A percentile compares a stretch with the other conserved stretches of the same genome.
Evolutionary conservation across 2,797 vertebrate species (phyloP).

Genomic region (Hypotaenidia philippensis): DNA sequence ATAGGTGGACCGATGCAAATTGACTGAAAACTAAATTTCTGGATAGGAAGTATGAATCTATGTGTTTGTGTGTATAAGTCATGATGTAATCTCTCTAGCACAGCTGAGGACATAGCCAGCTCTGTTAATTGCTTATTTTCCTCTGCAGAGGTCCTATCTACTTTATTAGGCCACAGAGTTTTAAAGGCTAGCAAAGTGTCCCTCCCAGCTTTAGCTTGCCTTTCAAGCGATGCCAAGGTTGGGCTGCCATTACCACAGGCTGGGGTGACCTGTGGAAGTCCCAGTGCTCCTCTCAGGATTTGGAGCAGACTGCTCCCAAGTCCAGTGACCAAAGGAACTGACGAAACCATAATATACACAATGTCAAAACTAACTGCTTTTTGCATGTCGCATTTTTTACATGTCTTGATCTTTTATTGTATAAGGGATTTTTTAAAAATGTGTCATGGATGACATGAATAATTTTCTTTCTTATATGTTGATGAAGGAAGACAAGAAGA

Average conservation of each 20-base stretch:
- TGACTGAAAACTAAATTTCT: background rate
- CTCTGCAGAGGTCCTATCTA: background rate
- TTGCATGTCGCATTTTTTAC: background rate
- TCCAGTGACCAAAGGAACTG: background rate
- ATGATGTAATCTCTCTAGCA: background rate
- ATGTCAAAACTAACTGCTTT: background rate
- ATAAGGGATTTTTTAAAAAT: background rate
- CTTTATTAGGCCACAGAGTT: background rate
- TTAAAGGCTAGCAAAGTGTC: background rate
- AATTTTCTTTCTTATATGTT: background rate
- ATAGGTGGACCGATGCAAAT: accelerated
- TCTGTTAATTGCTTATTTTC: background rate
- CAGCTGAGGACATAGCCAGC: background rate
- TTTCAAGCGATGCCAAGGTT: conserved; percentile 21
- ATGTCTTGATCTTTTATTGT: background rate
- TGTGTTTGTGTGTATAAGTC: background rate
- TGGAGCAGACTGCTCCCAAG: background rate
- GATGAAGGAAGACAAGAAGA: background rate
- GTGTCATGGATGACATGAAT: background rate
- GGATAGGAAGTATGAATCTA: background rate
- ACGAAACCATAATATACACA: background rate
- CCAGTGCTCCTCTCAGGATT: background rate
- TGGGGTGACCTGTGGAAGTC: background rate
- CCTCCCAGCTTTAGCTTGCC: background rate
- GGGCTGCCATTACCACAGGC: background rate